phyloP scores from a whole-genome alignment of 2,888 invertebrate species.

The Polydrusus pterygomalis region DNA sequence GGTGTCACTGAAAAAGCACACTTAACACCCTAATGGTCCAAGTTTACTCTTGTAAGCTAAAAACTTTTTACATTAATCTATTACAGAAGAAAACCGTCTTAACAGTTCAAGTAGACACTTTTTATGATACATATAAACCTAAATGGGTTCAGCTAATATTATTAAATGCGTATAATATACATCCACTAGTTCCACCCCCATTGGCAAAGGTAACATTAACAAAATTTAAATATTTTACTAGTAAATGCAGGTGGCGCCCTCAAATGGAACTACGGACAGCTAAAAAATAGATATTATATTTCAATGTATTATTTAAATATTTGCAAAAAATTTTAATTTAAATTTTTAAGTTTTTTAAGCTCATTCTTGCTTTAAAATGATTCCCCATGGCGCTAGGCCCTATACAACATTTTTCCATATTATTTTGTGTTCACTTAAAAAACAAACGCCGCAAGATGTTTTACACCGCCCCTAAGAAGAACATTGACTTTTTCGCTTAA shows the following conservation, averaged over 20 bases:
- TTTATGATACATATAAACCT: constrained; percentile 39
- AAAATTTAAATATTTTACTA: no score
- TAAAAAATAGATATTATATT: no score
- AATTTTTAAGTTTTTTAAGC: not conserved
- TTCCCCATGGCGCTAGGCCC: not conserved
- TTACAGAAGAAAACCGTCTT: constrained; percentile 62
- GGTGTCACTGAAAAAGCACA: constrained; percentile 44
- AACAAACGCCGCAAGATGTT: constrained; percentile 17
- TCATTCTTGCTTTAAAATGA: not conserved
- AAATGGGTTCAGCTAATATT: not conserved
- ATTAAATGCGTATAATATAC: no score
- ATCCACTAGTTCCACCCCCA: no score
- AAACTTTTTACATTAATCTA: constrained; percentile 68
- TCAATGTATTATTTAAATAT: not conserved
- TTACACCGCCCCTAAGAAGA: constrained; percentile 29
- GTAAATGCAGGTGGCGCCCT: no score
- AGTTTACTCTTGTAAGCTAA: constrained; percentile 66
- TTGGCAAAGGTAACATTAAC: no score
- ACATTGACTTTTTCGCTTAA: constrained; percentile 25
- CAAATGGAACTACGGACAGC: no score
- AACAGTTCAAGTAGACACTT: constrained; percentile 46
- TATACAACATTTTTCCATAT: constrained; percentile 5
- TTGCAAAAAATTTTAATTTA: not conserved
- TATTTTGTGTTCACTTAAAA: constrained; percentile 18
- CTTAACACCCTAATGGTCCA: constrained; percentile 62